These are phyloP conservation scores for Ormia ochracea DNA, from an alignment of 2,888 invertebrate species.

Conservation along the genomic window DNA sequence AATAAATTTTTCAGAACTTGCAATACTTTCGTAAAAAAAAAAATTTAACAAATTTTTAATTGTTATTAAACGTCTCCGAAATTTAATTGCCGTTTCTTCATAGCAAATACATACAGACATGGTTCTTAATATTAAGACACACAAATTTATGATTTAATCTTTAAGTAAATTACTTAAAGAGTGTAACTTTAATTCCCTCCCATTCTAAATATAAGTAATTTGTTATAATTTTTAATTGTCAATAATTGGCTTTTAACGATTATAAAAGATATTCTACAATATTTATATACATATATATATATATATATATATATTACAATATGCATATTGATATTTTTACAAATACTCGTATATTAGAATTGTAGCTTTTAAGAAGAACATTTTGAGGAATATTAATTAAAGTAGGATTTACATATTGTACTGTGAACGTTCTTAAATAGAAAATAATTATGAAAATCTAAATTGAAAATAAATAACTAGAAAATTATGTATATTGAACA, in stretches of 20 bases:
- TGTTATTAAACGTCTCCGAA: not conserved
- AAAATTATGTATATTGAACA: no score
- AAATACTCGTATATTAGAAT: slow-evolving; percentile 37
- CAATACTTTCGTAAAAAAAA: slow-evolving; percentile 7
- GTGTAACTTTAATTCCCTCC: slow-evolving; percentile 52
- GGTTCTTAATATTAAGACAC: slow-evolving; percentile 40
- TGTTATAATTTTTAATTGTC: not conserved
- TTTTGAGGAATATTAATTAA: slow-evolving; percentile 9
- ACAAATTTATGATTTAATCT: slow-evolving; percentile 36
- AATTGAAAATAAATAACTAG: slow-evolving; percentile 19
- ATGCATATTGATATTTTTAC: slow-evolving; percentile 42
- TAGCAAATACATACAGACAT: slow-evolving; percentile 24
- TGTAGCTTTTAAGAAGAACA: slow-evolving; percentile 9
- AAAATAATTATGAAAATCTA: slow-evolving; percentile 16
- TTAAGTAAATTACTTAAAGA: slow-evolving; percentile 30
- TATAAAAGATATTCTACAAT: not conserved
- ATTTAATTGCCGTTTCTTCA: slow-evolving; percentile 8
- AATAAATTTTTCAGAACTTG: slow-evolving; percentile 20
- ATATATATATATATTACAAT: no score
- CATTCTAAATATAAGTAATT: slow-evolving; percentile 31
- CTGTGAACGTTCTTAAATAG: slow-evolving; percentile 29
- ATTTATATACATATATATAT: not conserved
- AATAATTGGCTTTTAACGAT: slow-evolving; percentile 6
- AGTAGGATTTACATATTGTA: slow-evolving; percentile 22
- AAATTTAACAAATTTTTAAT: not conserved